These are phyloP conservation scores for Aselliscus stoliczkanus DNA, from an alignment of 2,797 vertebrate species.

Conservation along the genomic window DNA sequence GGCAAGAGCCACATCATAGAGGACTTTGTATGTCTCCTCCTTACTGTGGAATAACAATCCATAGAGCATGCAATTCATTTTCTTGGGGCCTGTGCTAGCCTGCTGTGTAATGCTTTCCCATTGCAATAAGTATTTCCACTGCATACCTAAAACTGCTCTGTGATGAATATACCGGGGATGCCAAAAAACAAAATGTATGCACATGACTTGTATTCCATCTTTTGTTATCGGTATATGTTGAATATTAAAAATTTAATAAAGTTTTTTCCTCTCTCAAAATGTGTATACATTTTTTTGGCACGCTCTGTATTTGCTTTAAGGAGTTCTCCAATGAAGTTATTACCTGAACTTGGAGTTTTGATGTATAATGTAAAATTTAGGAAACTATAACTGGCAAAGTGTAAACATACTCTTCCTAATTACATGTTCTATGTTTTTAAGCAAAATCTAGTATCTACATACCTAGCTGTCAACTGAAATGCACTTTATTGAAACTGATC, in stretches of 20 bases:
- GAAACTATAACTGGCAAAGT: not conserved
- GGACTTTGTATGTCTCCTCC: not conserved
- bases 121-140: not conserved
- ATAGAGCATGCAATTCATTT: not conserved
- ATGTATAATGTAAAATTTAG: not conserved
- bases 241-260: too few relatives aligned
- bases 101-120: not conserved
- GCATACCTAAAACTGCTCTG: not conserved
- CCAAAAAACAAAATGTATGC: too few relatives aligned
- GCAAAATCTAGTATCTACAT: not conserved
- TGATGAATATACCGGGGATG: not conserved
- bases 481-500: not conserved
- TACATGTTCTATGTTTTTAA: not conserved
- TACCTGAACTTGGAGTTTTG: not conserved
- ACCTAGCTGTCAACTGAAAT: not conserved
- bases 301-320: not conserved
- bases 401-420: not conserved
- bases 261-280: too few relatives aligned
- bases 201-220: too few relatives aligned
- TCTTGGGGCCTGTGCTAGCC: not conserved
- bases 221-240: too few relatives aligned
- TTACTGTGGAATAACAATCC: not conserved
- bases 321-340: not conserved
- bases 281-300: too few relatives aligned
- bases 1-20: not conserved